phyloP scores from a whole-genome alignment of 2,888 invertebrate species.

The Julus scanicus region DNA sequence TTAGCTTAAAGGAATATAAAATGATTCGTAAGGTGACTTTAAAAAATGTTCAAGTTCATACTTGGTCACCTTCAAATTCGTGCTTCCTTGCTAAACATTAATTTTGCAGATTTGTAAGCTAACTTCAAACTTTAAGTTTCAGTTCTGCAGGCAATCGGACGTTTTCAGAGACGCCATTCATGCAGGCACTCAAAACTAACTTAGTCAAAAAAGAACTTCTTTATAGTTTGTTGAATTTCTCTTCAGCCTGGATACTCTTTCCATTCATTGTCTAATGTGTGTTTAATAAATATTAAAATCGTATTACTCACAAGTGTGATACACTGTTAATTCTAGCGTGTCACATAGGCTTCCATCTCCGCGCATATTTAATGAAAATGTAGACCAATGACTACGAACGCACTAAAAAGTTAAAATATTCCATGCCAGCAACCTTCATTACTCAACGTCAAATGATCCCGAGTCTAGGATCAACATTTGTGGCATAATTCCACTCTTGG shows the following conservation, averaged over 20 bases:
- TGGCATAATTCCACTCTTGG: slow-evolving; percentile 45
- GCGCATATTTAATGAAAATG: slow-evolving; percentile 42
- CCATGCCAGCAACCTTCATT: slow-evolving; percentile 43
- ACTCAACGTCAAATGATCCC: slow-evolving; percentile 39
- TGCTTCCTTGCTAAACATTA: too few species aligned
- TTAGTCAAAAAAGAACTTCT: background rate
- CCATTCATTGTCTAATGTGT: slow-evolving; percentile 45
- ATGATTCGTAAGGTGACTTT: too few species aligned
- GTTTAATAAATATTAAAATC: slow-evolving; percentile 45
- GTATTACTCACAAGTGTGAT: slow-evolving; percentile 28
- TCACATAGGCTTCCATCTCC: background rate
- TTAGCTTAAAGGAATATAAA: too few species aligned
- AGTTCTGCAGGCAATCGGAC: background rate
- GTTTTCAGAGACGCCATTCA: background rate
- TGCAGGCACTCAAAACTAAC: background rate
- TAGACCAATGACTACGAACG: background rate
- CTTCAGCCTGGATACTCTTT: background rate
- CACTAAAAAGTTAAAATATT: slow-evolving; percentile 40
- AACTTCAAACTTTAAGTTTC: too few species aligned
- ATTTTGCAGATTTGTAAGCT: too few species aligned
- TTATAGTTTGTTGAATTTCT: background rate
- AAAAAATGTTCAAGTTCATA: too few species aligned
- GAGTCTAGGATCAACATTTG: slow-evolving; percentile 37
- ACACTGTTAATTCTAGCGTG: slow-evolving; percentile 41
- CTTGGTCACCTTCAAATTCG: too few species aligned